These are phyloP conservation scores for Aplidium turbinatum DNA, from an alignment of 23 tunicate genomes.

Conservation along the genomic window DNA sequence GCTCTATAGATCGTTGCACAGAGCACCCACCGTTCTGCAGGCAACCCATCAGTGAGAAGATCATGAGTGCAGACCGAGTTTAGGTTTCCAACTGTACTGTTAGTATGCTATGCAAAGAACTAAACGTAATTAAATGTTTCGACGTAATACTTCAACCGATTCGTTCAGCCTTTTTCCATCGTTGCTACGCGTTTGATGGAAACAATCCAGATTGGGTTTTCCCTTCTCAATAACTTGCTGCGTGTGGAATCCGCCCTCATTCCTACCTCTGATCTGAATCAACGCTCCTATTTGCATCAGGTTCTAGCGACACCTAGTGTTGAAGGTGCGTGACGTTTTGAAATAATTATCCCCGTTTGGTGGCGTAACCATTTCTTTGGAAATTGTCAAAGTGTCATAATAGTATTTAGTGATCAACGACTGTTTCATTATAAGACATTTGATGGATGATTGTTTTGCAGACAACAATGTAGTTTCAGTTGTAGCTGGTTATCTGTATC, in stretches of 20 bases:
- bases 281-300: conserved; percentile 25
- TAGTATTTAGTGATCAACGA: background rate
- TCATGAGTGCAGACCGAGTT: too few relatives aligned
- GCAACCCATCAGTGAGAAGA: too few relatives aligned
- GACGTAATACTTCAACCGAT: too few relatives aligned
- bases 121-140: too few relatives aligned
- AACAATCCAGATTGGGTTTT: conserved; percentile 56
- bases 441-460: conserved; percentile 1
- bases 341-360: too few relatives aligned
- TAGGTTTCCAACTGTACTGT: too few relatives aligned
- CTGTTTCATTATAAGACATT: background rate
- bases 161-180: conserved; percentile 60
- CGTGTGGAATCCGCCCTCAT: conserved; percentile 40
- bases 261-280: background rate
- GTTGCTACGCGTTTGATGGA: conserved; percentile 31
- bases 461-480: conserved; percentile 65
- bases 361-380: background rate
- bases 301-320: conserved; percentile 45
- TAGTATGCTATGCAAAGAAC: too few relatives aligned
- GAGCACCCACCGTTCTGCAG: too few relatives aligned
- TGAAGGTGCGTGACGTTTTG: conserved; percentile 22
- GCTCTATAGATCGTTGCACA: too few relatives aligned
- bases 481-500: conserved; percentile 81
- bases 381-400: background rate
- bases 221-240: conserved; percentile 75